Evolutionary conservation across 2,113 vertebrate genomes (phyloP), one percentile per base, ranked within the genome.

Genomic region (Syrrhaptes paradoxus): DNA sequence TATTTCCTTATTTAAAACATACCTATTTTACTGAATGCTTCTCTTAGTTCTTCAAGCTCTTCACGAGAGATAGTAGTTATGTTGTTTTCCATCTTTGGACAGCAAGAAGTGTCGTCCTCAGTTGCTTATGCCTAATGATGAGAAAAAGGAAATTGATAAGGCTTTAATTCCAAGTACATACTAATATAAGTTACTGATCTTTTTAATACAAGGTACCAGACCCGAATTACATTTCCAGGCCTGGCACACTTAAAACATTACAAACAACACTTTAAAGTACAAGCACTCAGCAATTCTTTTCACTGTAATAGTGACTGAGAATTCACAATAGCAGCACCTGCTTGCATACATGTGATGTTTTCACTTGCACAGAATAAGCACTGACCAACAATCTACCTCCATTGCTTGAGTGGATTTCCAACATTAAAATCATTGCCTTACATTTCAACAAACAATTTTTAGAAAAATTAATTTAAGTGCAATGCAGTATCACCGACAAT

Each of bases 21-120:
- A 99, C 99, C 99, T 68, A 99, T 99, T 98, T 98, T 99, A 91
- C 97, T 95, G 84, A 99, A 99, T 28, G 99, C 99, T 85, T 99
- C 99, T 88, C 98, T 97, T 38, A 99, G 98, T 5, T 99, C 99
- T 65, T 99, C 99, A 90, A 99, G 98, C 90, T 99, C 98, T 48
- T 99, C 99, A 85, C 98, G 96, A 81, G 99, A 98, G 95, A 99
- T 99, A 86, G 99, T 99, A 12, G 98, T 99, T 79, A 98, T 63
- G 12, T 98, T 98, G 90, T 98, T 98, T 94, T 98, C 99, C 99
- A 99, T 99, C 51, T 94, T 62, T 34, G 87, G n/a, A 63, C 52
- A 86, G 67, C 67, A 72, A 38, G 10, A 90, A 85, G 38, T 17
- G 43, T 67, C 1, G 61, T 70, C 78, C 91, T 96, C 91, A 92